Base-by-base conservation (phyloP, 2,888 invertebrate species). In the Taphrorychus bicolor region DNA sequence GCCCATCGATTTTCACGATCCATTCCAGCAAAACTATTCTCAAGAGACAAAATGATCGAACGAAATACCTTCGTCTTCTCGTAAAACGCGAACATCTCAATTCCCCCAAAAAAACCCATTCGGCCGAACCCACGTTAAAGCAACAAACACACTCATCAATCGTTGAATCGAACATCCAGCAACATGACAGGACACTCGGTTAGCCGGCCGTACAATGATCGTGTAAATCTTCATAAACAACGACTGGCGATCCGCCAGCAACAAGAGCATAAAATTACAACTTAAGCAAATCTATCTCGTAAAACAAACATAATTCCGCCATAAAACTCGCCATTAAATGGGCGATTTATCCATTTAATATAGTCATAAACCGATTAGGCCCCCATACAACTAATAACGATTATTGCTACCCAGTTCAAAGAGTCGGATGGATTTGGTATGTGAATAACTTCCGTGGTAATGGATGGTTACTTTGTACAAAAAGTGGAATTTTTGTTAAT, bases 331-430 rank as follows among this genome's bases (percentile, higher is more conserved):
- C 60, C 56, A 66, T 66, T 60, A 66, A 66, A 66, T 57, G 49
- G n/a, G 41, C 66, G 60, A 66, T 66, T 66, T 60, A 57, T 60
- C 49, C 66, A 56, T 56, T 66, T 66, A 66, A 66, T 66, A 66
- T 51, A 66, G 51, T 57, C 45, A 45, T 45, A 64, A 63, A 64
- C 57, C 42, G 64, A 64, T 57, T 64, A 16, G 19, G 23, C 51
- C 40, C 17, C 23, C 41, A 42, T 60, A 45, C 60, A 23, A 51
- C 11, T 21, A 51, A 51, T 51, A n/a, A 51, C 21, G 51, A 21
- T 18, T 11, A 32, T 32, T 32, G 11, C 32, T 32, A 32, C 32
- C 11, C 9, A 32, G 7, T 32, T 32, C 32, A 3, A 32, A 32
- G 7, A 32, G 32, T 32, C 7, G 7, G 32, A 32, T 32, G 32